Conservation (phyloP, 2,888 invertebrate genomes). For the Philereme transversata region DNA sequence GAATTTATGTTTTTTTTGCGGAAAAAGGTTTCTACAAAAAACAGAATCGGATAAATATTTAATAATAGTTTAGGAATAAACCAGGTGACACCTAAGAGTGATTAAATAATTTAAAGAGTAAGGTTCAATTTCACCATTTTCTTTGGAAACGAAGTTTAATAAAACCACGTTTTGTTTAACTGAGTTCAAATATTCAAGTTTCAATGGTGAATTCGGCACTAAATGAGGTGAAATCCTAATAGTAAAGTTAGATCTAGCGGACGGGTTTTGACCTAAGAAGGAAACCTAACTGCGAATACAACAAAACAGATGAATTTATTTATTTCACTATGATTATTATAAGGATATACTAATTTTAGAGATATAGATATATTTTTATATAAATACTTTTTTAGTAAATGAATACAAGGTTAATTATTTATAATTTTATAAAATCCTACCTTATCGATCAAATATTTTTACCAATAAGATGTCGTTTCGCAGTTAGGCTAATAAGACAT, state of each 20-base stretch:
- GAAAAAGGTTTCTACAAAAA: too few species aligned
- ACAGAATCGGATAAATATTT: too few species aligned
- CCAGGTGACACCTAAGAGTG: too few species aligned
- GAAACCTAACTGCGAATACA: conserved; percentile 52
- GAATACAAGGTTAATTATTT: not conserved
- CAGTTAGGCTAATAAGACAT: conserved; percentile 40
- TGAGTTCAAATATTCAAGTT: too few species aligned
- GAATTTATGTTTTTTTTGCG: too few species aligned
- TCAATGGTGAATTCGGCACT: too few species aligned
- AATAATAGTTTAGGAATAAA: too few species aligned
- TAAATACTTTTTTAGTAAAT: not conserved
- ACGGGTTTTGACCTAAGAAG: conserved; percentile 70
- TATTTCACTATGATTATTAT: not conserved
- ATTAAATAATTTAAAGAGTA: not conserved
- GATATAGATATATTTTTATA: not conserved
- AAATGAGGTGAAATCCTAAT: conserved; percentile 25
- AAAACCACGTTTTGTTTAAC: too few species aligned
- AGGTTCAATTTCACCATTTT: not conserved
- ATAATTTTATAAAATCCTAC: not conserved
- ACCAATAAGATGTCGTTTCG: conserved; percentile 26
- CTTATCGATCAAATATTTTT: too few species aligned
- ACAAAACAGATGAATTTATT: not conserved
- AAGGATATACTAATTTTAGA: not conserved
- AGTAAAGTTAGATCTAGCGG: conserved; percentile 59
- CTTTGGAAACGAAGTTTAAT: too few species aligned